Conservation (phyloP, 2,797 vertebrate species). For the Vespertilio murinus region DNA sequence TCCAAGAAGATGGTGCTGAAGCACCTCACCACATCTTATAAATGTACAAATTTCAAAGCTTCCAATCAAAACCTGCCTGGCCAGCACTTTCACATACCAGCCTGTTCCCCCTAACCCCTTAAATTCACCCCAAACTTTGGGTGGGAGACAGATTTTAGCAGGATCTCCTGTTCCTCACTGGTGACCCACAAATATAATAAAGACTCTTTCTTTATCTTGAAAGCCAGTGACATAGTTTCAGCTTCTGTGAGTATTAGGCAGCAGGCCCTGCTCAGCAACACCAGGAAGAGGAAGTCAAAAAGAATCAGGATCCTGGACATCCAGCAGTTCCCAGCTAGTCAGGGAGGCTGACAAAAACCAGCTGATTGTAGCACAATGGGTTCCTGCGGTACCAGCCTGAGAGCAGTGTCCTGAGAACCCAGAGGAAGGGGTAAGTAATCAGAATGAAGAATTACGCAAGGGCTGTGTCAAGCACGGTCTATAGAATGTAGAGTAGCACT, state of each 20-base stretch:
- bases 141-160: background rate
- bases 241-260: background rate
- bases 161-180: background rate
- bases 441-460: background rate
- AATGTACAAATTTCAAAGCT: background rate
- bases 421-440: background rate
- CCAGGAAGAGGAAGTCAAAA: background rate
- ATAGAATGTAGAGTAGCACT: background rate
- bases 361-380: background rate
- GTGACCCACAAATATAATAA: background rate
- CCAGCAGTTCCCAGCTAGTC: background rate
- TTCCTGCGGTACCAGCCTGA: background rate
- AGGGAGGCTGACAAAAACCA: background rate
- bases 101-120: background rate
- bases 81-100: background rate
- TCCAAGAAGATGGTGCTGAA: background rate
- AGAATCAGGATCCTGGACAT: background rate
- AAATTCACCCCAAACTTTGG: background rate
- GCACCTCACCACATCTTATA: background rate
- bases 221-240: background rate
- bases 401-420: background rate
- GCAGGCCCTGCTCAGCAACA: background rate
- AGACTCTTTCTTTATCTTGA: background rate
- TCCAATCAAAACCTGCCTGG: background rate
- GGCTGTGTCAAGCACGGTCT: background rate